Base-by-base conservation (phyloP, 2,888 invertebrate genomes). In the Enoplolaimus lenunculus region DNA sequence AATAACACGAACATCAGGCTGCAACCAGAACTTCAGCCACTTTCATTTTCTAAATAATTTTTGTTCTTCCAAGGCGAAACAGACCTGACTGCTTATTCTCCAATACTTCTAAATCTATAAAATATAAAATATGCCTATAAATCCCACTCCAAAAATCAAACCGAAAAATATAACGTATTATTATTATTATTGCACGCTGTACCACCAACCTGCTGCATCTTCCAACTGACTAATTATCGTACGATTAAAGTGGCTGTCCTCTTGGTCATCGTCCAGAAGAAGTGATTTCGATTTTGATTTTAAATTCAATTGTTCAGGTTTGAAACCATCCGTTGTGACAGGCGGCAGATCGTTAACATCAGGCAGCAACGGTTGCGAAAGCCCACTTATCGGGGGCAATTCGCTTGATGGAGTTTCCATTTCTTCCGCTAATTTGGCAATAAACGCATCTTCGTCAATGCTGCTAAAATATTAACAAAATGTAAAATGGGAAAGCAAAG, bases 401-500 rank as follows among this genome's bases (percentile, higher is more conserved):
- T 45, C 45, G 45, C 45, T 45, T 7, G 7, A 45, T 45, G 45
- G 45, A 45, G 45, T 45, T 45, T 45, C 45, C 7, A 45, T 45
- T 45, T 45, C 45, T 21, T 45, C 45, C 7, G 45, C 7, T 21
- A 45, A 45, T 45, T 45, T 45, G 45, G 45, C 45, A 45, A 34
- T 62, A 30, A 28, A 62, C 64, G 30, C n/a, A 21, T 28, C 28
- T 21, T 30, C 64, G 64, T 62, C 64, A 13, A 62, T 16, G 7
- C 13, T 28, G 64, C 64, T 28, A 26, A 62, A 62, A 62, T n/a
- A 57, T 57, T 57, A n/a, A n/a, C 57, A 57, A n/a, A n/a, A n/a
- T 21, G n/a, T 57, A 73, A 21, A 34, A 70, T 71, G 72, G 62
- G 69, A 60, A 30, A 75, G 75, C 60, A 77, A 73, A 28, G 73